Conservation (phyloP, 2,797 vertebrate species). For the Coilia nasus region DNA sequence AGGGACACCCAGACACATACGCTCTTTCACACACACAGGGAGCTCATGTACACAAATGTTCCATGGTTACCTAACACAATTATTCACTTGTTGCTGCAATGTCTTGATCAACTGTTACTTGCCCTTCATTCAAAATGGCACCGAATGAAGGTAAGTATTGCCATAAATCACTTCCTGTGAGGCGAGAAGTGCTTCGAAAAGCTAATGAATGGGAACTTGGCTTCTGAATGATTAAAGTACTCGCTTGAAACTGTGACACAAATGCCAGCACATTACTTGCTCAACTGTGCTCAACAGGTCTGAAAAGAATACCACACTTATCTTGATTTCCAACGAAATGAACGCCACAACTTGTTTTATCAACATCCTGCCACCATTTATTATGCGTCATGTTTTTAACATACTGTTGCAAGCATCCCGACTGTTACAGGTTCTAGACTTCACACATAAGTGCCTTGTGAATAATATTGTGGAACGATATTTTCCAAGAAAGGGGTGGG, state of each 20-base stretch:
- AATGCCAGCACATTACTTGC: too few relatives aligned
- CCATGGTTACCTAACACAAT: constrained; percentile 71
- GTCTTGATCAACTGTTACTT: constrained; percentile 49
- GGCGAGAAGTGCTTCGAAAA: not conserved
- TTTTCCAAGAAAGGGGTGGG: constrained; percentile 40
- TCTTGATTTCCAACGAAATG: too few relatives aligned
- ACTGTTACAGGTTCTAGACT: not conserved
- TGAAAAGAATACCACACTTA: too few relatives aligned
- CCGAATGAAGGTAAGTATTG: not conserved
- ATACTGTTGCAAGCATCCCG: not conserved
- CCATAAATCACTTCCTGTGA: not conserved
- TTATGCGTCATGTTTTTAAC: not conserved
- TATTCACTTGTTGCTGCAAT: constrained; percentile 63
- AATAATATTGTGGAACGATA: constrained; percentile 45
- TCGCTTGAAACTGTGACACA: too few relatives aligned
- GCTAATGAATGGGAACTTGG: not conserved
- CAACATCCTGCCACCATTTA: not conserved
- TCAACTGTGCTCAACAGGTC: too few relatives aligned
- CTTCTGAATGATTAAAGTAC: too few relatives aligned
- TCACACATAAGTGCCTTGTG: not conserved
- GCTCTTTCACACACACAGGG: constrained; percentile 66
- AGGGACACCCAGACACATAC: constrained; percentile 67
- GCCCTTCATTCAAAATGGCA: constrained; percentile 40
- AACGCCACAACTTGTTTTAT: not conserved
- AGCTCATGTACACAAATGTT: constrained; percentile 68